Evolutionary conservation across 2,888 invertebrate species (phyloP), one percentile per base, ranked within the genome.

Genomic region (Pardosa pseudoannulata): DNA sequence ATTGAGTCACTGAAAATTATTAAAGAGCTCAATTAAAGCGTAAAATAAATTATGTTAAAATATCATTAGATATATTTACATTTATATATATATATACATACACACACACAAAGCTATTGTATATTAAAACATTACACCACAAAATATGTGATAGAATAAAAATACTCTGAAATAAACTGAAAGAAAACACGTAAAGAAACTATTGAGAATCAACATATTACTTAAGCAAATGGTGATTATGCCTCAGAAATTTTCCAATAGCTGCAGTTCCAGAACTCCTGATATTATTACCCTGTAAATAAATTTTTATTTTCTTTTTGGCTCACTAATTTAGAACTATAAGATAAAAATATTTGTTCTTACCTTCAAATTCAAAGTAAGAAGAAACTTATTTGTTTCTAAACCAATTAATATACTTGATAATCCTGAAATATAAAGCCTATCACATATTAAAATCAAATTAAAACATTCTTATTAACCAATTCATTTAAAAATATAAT

Each of bases 271-370:
- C 79, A 46, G 36, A 32, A 62, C 71, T 72, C 67, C 80, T 75
- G 13, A 87, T 80, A 28, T 87, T 80, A 75, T 87, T 87, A 19
- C 87, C 80, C 87, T 87, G 29, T 0, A 72, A 62, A 74, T 1
- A 31, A 62, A 3, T 0, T 31, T 31, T 19, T 19, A n/a, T 29
- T 9, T 7, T n/a, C n/a, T 29, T 23, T 16, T 23, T 16, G 0
- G 16, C 6, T 19, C 50, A 50, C n/a, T 16, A 50, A 16, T 50
- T 50, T n/a, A 50, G 16, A 7, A 50, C 16, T 16, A 50, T 16
- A 0, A 16, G 6, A 11, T 65, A 67, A n/a, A n/a, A n/a, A n/a
- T n/a, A n/a, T n/a, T 36, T 28, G 28, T 39, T 74, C 78, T 78
- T 41, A 83, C 83, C n/a, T 67, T 78, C 50, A 83, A 72, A 39